Evolutionary conservation across 2,797 vertebrate species (phyloP), one percentile per base, ranked within the genome.

Genomic region (Liparis tanakae): DNA sequence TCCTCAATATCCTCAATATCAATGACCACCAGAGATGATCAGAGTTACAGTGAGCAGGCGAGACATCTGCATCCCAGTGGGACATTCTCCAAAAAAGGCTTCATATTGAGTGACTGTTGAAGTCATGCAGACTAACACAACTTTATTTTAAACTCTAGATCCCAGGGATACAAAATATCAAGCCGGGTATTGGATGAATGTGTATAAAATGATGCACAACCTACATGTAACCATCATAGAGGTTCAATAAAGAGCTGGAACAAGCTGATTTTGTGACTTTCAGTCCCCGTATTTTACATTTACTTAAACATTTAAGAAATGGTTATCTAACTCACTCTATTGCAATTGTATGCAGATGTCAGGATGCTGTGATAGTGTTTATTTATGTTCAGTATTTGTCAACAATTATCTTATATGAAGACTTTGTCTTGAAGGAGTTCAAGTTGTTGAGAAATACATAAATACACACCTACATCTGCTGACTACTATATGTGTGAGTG

Each of bases 1-100:
- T 63, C 67, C 57, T 44, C 41, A 53, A 76, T 15, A 55, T 63
- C 67, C 68, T 37, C 50, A 63, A 30, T 30, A 30, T 30, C 51
- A 63, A 20, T 46, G 37, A 65, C 22, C 33, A 55, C 25, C 50
- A 15, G 20, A 30, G 20, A 50, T 13, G 50, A 54, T 57, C 43
- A 10, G 4, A 43, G 6, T 70, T 33, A 50, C 43, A 57, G 39
- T 13, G 55, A 70, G 46, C 20, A 64, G 34, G 44, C 20, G 15
- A 22, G 53, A 41, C n/a, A 6, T 6, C 14, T 56, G 41, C 36
- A 46, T 39, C 53, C 70, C 20, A 13, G 3, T 14, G 1, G 56
- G 39, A 39, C 4, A 1, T 3, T 22, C 46, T 22, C 30, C 43
- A 46, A 39, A 18, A 58, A 14, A 37, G 13, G 13, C 43, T n/a